Evolutionary conservation across 1,140 invertebrate species (phyloP).

Genomic region (Spodoptera litura): DNA sequence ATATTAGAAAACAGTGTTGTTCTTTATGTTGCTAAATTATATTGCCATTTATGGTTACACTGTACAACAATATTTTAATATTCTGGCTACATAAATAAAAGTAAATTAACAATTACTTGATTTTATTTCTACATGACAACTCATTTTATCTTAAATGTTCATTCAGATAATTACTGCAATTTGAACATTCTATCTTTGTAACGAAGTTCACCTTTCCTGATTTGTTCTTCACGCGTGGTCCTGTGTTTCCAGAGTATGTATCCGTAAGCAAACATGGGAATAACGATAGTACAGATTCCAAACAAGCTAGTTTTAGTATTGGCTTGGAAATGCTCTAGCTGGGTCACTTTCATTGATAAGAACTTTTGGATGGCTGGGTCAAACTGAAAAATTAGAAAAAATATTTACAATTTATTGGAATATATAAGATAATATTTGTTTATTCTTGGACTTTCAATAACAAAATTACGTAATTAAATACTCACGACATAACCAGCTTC

Average conservation of each 20-base stretch:
- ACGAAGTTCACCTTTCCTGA: slow-evolving; percentile 89
- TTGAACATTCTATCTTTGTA: slow-evolving; percentile 89
- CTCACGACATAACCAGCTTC: slow-evolving; percentile 82
- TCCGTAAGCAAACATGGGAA: slow-evolving; percentile 87
- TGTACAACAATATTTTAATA: too few species aligned
- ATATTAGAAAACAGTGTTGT: too few species aligned
- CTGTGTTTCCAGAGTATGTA: slow-evolving; percentile 86
- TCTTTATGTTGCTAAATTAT: too few species aligned
- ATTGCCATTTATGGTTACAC: too few species aligned
- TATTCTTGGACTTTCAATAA: slow-evolving; percentile 48
- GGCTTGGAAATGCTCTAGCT: slow-evolving; percentile 89
- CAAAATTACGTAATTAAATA: slow-evolving; percentile 79
- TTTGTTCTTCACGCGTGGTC: slow-evolving; percentile 86
- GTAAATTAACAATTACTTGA: slow-evolving; percentile 28
- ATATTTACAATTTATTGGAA: not conserved
- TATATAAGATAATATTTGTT: not conserved
- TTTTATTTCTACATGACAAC: slow-evolving; percentile 47
- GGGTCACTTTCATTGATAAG: slow-evolving; percentile 88
- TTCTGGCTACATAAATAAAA: slow-evolving; percentile 14
- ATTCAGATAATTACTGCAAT: slow-evolving; percentile 38
- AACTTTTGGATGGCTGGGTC: slow-evolving; percentile 91
- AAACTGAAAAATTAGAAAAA: slow-evolving; percentile 87
- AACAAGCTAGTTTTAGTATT: slow-evolving; percentile 86
- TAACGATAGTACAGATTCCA: slow-evolving; percentile 85
- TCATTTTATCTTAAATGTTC: slow-evolving; percentile 40